Evolutionary conservation across 2,888 invertebrate genomes (phyloP).

Genomic region (Drosophila picticornis): DNA sequence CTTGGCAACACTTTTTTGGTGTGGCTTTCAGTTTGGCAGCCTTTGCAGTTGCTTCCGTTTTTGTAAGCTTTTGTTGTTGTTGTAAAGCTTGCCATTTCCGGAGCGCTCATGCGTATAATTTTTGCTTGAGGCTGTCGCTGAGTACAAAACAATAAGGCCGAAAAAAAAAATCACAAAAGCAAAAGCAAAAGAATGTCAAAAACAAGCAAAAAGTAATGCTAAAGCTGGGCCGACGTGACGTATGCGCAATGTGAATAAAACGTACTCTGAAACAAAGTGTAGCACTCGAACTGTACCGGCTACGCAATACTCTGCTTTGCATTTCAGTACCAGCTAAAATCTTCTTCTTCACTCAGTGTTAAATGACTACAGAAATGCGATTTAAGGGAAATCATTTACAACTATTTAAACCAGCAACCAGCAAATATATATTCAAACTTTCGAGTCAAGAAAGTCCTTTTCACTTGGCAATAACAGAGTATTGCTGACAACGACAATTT

Average conservation of each 20-base stretch:
- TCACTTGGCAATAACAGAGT: not conserved
- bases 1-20: conserved; percentile 68
- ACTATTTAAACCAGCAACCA: not conserved
- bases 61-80: conserved; percentile 43
- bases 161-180: conserved; percentile 18
- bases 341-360: not conserved
- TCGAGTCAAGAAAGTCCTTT: not conserved
- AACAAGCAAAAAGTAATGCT: conserved; percentile 28
- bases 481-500: conserved; percentile 17
- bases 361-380: not conserved
- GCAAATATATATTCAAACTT: not conserved
- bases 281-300: not conserved
- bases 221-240: conserved; percentile 63
- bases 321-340: too few species aligned
- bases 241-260: conserved; percentile 65
- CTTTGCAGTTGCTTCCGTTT: conserved; percentile 69
- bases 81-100: conserved; percentile 79
- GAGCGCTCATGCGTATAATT: conserved; percentile 81
- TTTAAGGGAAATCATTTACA: not conserved
- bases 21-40: conserved; percentile 74
- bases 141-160: conserved; percentile 70
- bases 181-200: conserved; percentile 34
- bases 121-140: conserved; percentile 77
- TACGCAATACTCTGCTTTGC: not conserved
- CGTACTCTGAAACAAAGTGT: not conserved